Conservation (phyloP, 1,140 invertebrate genomes). For the Wasmannia auropunctata region DNA sequence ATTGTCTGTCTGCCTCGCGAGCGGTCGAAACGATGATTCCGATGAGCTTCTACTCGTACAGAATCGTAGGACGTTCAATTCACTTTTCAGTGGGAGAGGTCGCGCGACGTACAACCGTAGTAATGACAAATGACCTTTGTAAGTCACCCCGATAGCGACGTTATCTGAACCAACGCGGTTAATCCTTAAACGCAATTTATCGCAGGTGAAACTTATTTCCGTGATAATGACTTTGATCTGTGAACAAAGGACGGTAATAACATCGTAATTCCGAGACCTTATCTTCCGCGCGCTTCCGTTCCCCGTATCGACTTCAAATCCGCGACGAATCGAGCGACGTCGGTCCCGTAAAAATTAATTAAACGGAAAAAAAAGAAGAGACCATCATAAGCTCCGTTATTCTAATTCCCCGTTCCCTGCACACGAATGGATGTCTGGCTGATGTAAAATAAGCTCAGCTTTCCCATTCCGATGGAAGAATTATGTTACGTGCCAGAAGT, state of each 20-base stretch:
- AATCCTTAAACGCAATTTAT: neutral
- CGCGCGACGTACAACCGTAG: neutral
- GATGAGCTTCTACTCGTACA: neutral
- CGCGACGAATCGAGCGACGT: neutral
- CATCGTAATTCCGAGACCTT: neutral
- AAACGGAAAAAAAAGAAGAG: neutral
- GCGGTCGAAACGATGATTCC: neutral
- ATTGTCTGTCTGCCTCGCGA: constrained; percentile 17
- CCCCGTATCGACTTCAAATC: neutral
- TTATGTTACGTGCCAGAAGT: constrained; percentile 7
- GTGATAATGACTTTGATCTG: neutral
- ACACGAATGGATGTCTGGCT: neutral
- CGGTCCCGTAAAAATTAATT: neutral
- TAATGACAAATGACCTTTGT: neutral
- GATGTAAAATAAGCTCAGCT: neutral
- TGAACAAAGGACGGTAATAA: neutral
- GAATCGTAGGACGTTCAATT: neutral
- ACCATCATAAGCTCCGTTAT: neutral
- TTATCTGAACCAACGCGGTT: neutral
- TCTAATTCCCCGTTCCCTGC: neutral
- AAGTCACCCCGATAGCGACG: neutral
- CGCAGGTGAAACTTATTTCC: neutral
- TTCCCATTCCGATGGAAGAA: constrained; percentile 7
- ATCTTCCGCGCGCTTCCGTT: neutral
- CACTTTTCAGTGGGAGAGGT: neutral